Evolutionary conservation across 1,140 invertebrate species (phyloP).

Genomic region (Lysiphlebus fabarum): DNA sequence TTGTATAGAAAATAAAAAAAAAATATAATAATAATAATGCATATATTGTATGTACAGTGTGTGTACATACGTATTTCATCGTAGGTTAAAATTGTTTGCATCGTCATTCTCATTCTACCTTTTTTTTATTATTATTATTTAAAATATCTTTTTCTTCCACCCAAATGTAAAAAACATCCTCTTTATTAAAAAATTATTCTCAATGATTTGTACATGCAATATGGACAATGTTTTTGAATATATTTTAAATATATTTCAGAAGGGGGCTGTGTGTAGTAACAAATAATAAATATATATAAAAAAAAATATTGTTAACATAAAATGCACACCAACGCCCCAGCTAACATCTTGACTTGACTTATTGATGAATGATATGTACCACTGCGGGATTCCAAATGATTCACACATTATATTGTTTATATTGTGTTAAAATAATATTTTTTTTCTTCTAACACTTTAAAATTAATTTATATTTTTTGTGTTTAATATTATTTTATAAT

Average conservation of each 20-base stretch:
- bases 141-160: background rate
- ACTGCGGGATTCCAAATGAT: background rate
- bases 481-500: too few species aligned
- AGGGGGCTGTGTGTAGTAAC: too few species aligned
- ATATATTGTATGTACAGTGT: background rate
- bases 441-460: background rate
- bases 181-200: slow-evolving; percentile 18
- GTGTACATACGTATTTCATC: slow-evolving; percentile 18
- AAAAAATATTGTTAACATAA: slow-evolving; percentile 28
- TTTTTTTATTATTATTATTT: slow-evolving; percentile 10
- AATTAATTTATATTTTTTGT: too few species aligned
- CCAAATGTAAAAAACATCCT: background rate
- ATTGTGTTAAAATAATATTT: background rate
- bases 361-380: slow-evolving; percentile 31
- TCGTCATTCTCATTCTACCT: slow-evolving; percentile 36
- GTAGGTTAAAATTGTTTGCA: slow-evolving; percentile 30
- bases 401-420: too few species aligned
- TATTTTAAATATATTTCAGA: too few species aligned
- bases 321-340: slow-evolving; percentile 37
- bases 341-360: slow-evolving; percentile 11
- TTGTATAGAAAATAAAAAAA: background rate
- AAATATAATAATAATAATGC: slow-evolving; percentile 10
- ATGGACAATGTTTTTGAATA: slow-evolving; percentile 29
- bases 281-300: too few species aligned
- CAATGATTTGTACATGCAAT: slow-evolving; percentile 51